A percentile compares a stretch with the other conserved stretches of the same genome.
Evolutionary conservation across 2,888 invertebrate species (phyloP).

Genomic region (Unio pictorum): DNA sequence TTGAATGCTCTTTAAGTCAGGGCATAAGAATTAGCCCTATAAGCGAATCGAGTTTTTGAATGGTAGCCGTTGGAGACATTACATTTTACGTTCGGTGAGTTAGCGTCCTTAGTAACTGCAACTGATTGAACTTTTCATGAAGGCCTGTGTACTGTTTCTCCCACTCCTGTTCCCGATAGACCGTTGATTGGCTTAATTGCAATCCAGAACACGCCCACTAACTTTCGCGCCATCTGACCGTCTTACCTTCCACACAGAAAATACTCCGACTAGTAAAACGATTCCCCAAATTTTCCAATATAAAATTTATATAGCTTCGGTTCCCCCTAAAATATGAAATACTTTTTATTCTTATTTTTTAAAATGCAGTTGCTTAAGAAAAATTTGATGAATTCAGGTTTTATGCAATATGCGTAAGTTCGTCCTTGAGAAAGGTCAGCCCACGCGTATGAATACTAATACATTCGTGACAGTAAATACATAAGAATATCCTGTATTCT

Average conservation of each 20-base stretch:
- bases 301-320: too few relatives aligned
- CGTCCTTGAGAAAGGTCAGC: constrained; percentile 37
- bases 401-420: constrained; percentile 26
- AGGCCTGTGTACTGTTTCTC: too few relatives aligned
- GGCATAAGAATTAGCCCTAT: too few relatives aligned
- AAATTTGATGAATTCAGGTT: not conserved
- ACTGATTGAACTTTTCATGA: too few relatives aligned
- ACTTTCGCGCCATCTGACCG: constrained; percentile 10
- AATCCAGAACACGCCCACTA: constrained; percentile 4
- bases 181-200: not conserved
- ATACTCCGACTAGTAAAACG: not conserved
- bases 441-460: constrained; percentile 43
- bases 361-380: not conserved
- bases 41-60: too few relatives aligned
- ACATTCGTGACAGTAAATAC: constrained; percentile 37
- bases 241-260: not conserved
- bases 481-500: constrained; percentile 17
- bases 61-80: too few relatives aligned
- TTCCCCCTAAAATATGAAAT: too few relatives aligned
- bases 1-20: too few relatives aligned
- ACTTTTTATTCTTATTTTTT: not conserved
- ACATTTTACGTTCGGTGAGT: too few relatives aligned
- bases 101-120: too few relatives aligned
- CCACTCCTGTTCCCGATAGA: not conserved
- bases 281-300: too few relatives aligned